A percentile compares a stretch with the other conserved stretches of the same genome.
These are phyloP conservation scores for Oxyscelio sp. DNA, from an alignment of 2,888 invertebrate species.

Conservation along the genomic window DNA sequence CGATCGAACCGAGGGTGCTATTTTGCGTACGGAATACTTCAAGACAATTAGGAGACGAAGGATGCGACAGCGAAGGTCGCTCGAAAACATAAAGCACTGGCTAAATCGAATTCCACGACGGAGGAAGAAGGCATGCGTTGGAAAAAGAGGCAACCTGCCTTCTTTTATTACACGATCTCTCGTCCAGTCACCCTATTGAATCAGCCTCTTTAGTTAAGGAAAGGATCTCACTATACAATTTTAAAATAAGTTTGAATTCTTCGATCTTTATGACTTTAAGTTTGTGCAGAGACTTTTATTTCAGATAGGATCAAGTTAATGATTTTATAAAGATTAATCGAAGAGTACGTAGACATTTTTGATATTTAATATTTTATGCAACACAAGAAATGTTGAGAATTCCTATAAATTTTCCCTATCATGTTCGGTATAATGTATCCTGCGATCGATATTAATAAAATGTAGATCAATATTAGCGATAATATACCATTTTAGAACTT, in stretches of 20 bases:
- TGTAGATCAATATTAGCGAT: conserved; percentile 26
- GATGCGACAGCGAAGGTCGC: not conserved
- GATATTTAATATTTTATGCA: conserved; percentile 44
- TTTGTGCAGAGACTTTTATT: conserved; percentile 19
- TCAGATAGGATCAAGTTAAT: conserved; percentile 29
- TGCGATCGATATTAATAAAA: conserved; percentile 32
- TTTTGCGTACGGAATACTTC: not conserved
- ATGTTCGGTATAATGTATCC: conserved; percentile 5
- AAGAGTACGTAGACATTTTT: conserved; percentile 30
- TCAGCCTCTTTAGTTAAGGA: conserved; percentile 50
- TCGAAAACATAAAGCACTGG: not conserved
- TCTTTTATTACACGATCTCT: conserved; percentile 35
- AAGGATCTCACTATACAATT: too few species aligned
- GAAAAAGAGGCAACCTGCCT: not conserved
- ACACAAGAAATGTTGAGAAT: conserved; percentile 42
- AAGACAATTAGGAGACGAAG: not conserved
- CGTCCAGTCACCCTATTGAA: conserved; percentile 29
- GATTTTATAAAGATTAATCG: conserved; percentile 31
- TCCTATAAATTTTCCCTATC: conserved; percentile 36
- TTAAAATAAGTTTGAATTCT: too few species aligned
- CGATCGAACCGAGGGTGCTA: not conserved
- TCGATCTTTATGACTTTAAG: conserved; percentile 37
- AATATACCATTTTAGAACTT: conserved; percentile 22
- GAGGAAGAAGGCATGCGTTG: not conserved
- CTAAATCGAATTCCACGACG: not conserved